Conservation (phyloP, 2,888 invertebrate genomes). For the Candidula unifasciata region DNA sequence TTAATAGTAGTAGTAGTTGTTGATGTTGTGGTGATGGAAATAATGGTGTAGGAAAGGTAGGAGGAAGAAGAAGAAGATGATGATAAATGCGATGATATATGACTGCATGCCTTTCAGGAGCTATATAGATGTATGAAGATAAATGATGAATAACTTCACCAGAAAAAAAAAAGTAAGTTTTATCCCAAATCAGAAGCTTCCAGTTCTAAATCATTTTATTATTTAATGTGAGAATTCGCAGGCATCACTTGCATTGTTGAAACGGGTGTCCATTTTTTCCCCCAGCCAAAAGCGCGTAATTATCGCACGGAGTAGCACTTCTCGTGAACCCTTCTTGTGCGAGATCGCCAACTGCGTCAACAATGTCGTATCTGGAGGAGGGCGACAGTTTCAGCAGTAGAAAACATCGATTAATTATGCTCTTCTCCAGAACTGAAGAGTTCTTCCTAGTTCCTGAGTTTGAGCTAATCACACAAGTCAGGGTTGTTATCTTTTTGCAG, state of each 20-base stretch:
- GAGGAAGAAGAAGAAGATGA: no score
- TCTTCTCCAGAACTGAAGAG: slow-evolving; percentile 14
- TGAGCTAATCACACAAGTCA: slow-evolving; percentile 23
- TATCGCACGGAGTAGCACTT: slow-evolving; percentile 25
- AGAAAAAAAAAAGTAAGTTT: neutral
- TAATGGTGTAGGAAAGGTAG: no score
- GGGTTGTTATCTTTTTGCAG: neutral
- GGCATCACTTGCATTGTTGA: no score
- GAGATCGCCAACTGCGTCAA: slow-evolving; percentile 31
- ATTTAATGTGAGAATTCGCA: no score
- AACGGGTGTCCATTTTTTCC: neutral
- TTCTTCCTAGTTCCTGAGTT: neutral
- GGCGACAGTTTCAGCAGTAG: slow-evolving; percentile 22
- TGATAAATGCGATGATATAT: no score
- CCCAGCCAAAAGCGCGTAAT: neutral
- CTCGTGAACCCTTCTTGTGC: neutral
- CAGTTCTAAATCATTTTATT: neutral
- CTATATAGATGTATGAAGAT: no score
- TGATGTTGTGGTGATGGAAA: no score
- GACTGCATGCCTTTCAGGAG: no score
- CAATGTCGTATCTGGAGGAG: neutral
- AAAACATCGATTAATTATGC: slow-evolving; percentile 37
- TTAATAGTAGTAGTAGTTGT: no score
- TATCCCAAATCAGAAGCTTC: neutral
- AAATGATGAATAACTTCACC: no score